A percentile compares a stretch with the other conserved stretches of the same genome.
These are phyloP conservation scores for Phania funesta DNA, from an alignment of 2,888 invertebrate genomes.

Conservation along the genomic window DNA sequence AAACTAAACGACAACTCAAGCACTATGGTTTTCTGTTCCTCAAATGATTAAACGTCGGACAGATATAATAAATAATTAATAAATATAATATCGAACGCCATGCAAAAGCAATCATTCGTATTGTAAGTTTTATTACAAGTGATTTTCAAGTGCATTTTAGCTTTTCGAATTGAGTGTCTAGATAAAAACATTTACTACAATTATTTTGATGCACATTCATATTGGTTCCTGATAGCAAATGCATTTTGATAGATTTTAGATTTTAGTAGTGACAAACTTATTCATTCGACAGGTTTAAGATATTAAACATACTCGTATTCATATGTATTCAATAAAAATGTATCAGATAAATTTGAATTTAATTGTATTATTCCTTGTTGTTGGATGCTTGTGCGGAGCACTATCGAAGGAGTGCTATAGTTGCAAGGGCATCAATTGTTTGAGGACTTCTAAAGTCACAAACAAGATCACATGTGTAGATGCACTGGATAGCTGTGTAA, in stretches of 20 bases:
- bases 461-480: conserved; percentile 71
- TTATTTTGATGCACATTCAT: conserved; percentile 8
- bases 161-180: conserved; percentile 32
- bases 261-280: conserved; percentile 34
- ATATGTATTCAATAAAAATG: conserved; percentile 17
- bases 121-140: conserved; percentile 32
- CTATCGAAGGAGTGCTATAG: conserved; percentile 72
- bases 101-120: not conserved
- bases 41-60: conserved; percentile 12
- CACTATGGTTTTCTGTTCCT: conserved; percentile 23
- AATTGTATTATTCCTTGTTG: not conserved
- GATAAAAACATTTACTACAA: conserved; percentile 47
- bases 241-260: conserved; percentile 14
- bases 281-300: conserved; percentile 32
- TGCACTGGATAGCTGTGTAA: conserved; percentile 76
- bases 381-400: conserved; percentile 15
- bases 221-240: not conserved
- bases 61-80: too few relatives aligned
- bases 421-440: conserved; percentile 77
- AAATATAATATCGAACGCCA: not conserved
- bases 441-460: conserved; percentile 71
- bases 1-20: conserved; percentile 29
- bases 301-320: not conserved
- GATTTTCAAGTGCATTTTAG: conserved; percentile 29
- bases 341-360: not conserved